These are phyloP conservation scores for Brachypteracias leptosomus DNA, from an alignment of 2,113 vertebrate species.

Conservation along the genomic window DNA sequence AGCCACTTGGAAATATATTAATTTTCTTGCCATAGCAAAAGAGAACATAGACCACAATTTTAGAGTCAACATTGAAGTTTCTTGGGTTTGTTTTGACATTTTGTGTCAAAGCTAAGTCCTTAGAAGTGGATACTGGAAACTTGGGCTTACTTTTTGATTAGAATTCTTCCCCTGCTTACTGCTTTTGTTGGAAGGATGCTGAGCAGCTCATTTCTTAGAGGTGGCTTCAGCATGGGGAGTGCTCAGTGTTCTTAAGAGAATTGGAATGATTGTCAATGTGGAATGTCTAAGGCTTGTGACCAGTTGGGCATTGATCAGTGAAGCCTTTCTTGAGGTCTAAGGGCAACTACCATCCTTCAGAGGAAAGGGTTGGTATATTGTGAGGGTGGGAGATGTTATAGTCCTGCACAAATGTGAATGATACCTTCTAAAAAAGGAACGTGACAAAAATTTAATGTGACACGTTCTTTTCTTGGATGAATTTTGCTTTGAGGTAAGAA, in stretches of 20 bases:
- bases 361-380: neutral
- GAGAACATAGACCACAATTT: neutral
- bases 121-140: neutral
- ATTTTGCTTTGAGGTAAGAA: neutral
- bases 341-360: no score
- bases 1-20: neutral
- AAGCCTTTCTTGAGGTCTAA: neutral
- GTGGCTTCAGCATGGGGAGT: accelerated
- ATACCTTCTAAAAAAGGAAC: neutral
- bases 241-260: neutral
- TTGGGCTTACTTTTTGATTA: neutral
- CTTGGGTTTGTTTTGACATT: neutral
- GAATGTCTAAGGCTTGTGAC: neutral
- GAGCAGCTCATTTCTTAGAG: neutral
- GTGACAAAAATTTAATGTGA: neutral
- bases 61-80: neutral
- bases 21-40: neutral
- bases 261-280: neutral
- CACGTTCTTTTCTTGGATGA: neutral
- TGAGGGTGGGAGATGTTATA: neutral
- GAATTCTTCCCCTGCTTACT: neutral
- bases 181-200: neutral
- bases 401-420: neutral
- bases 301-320: neutral
- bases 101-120: neutral